Evolutionary conservation across 2,797 vertebrate genomes (phyloP).

Genomic region (Muscicapa comitata): DNA sequence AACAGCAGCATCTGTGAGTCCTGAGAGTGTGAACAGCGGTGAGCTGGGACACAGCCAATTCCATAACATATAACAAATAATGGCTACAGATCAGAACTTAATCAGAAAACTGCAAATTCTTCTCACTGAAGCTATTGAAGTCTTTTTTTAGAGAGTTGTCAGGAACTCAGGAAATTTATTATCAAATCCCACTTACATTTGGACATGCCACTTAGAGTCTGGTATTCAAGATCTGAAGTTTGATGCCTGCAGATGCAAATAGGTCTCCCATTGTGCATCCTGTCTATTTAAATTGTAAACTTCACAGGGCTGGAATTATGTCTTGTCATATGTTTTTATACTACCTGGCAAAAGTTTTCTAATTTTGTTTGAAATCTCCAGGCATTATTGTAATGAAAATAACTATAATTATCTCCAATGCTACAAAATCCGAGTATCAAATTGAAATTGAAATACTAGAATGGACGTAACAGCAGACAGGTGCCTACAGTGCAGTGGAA

Average conservation of each 20-base stretch:
- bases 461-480: neutral
- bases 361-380: slow-evolving; percentile 2
- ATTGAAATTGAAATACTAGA: neutral
- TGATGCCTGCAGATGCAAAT: neutral
- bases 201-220: neutral
- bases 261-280: neutral
- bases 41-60: neutral
- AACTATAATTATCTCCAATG: neutral
- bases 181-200: neutral
- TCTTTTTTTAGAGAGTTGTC: neutral
- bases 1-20: neutral
- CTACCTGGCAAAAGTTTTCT: neutral
- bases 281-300: neutral
- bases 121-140: neutral
- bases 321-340: neutral
- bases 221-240: neutral
- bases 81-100: neutral
- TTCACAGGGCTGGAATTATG: neutral
- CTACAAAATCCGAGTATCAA: neutral
- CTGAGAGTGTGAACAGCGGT: neutral
- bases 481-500: neutral
- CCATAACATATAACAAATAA: neutral
- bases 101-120: neutral
- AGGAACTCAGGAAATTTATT: neutral
- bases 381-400: slow-evolving; percentile 15